Evolutionary conservation across 1,140 invertebrate genomes (phyloP).

Genomic region (Pantala flavescens): DNA sequence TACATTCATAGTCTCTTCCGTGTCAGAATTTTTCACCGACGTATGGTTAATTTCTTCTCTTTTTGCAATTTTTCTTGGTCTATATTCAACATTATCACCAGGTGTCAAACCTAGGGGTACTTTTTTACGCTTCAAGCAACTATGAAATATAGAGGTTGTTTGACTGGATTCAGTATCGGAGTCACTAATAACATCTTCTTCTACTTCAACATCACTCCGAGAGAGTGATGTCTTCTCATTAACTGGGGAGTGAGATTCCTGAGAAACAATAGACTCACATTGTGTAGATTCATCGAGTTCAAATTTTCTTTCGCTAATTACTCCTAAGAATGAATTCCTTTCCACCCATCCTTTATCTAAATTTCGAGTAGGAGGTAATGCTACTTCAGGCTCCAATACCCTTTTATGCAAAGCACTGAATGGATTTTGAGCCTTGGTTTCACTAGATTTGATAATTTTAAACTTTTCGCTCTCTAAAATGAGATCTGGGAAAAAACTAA

Average conservation of each 20-base stretch:
- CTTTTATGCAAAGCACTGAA: not conserved
- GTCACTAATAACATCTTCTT: conserved; percentile 4
- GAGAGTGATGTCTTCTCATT: not conserved
- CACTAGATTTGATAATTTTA: conserved; percentile 30
- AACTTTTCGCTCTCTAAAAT: conserved; percentile 26
- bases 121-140: not conserved
- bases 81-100: not conserved
- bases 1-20: conserved; percentile 73
- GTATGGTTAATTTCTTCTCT: conserved; percentile 56
- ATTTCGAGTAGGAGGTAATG: conserved; percentile 28
- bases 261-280: too few relatives aligned
- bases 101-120: not conserved
- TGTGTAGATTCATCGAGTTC: too few relatives aligned
- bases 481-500: too few relatives aligned
- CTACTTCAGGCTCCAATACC: conserved; percentile 8
- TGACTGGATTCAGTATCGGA: not conserved
- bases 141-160: not conserved
- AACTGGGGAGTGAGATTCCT: not conserved
- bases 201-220: not conserved
- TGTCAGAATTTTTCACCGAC: conserved; percentile 79
- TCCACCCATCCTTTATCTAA: conserved; percentile 45
- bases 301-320: not conserved
- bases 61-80: not conserved
- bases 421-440: conserved; percentile 24
- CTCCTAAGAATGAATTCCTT: conserved; percentile 18